phyloP scores from a whole-genome alignment of 1,140 invertebrate species.

The Triops longicaudatus region DNA sequence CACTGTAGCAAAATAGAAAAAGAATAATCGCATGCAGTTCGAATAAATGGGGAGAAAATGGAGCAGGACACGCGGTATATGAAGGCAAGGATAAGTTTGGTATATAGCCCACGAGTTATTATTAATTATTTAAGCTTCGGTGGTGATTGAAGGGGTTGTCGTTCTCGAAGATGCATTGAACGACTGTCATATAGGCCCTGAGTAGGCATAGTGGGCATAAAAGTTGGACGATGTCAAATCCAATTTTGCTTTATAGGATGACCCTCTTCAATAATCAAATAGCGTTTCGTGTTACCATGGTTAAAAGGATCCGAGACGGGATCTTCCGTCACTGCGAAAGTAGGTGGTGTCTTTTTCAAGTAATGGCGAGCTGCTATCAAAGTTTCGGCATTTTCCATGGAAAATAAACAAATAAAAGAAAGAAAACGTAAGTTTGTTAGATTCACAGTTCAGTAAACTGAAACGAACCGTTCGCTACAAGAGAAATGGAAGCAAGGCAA shows the following conservation, averaged over 20 bases:
- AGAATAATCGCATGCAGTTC: too few relatives aligned
- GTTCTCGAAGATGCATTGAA: background rate
- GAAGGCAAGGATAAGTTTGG: too few relatives aligned
- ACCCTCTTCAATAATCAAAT: constrained; percentile 1
- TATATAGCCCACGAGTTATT: background rate
- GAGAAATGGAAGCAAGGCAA: too few relatives aligned
- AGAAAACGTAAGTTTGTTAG: too few relatives aligned
- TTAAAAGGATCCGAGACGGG: background rate
- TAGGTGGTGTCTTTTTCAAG: background rate
- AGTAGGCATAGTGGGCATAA: background rate
- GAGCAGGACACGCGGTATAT: too few relatives aligned
- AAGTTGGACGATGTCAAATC: background rate
- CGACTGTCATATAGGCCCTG: background rate
- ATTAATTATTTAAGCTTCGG: background rate
- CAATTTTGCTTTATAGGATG: background rate
- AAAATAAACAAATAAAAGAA: background rate
- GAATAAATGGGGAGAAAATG: too few relatives aligned
- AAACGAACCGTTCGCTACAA: too few relatives aligned
- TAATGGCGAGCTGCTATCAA: background rate
- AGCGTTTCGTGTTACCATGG: constrained; percentile 14
- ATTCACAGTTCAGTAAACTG: too few relatives aligned
- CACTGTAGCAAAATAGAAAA: background rate
- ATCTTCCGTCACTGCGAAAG: background rate
- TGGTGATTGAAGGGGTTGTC: constrained; percentile 3
- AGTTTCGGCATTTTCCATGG: background rate